Conservation (phyloP, 2,113 vertebrate species). For the Scophthalmus maximus region DNA sequence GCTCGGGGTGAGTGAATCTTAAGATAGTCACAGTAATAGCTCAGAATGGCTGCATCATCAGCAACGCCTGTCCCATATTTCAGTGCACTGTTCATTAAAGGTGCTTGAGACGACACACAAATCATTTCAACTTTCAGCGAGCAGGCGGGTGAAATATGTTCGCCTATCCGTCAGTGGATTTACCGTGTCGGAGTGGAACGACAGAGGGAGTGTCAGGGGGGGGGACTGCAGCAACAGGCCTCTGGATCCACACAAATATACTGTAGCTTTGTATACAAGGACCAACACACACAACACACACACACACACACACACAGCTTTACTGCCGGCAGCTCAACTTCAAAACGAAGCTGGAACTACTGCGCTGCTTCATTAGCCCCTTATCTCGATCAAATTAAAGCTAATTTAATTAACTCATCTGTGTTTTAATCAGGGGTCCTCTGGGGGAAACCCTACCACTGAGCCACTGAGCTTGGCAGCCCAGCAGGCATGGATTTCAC, state of each 20-base stretch:
- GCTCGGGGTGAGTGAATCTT: conserved; percentile 64
- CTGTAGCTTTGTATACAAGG: conserved; percentile 18
- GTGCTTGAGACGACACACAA: conserved; percentile 63
- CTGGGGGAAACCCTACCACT: conserved; percentile 71
- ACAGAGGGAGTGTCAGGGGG: background rate
- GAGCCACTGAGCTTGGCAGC: conserved; percentile 75
- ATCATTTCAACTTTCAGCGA: conserved; percentile 62
- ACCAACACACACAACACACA: background rate
- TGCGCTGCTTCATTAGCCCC: conserved; percentile 70
- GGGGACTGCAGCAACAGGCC: conserved; percentile 47
- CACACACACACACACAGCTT: conserved; percentile 28
- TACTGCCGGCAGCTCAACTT: conserved; percentile 57
- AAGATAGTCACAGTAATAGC: conserved; percentile 72
- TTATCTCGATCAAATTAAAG: conserved; percentile 74
- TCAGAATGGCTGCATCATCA: conserved; percentile 76
- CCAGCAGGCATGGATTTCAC: conserved; percentile 78
- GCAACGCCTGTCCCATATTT: conserved; percentile 74
- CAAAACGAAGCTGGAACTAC: conserved; percentile 66
- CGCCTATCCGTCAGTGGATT: conserved; percentile 47
- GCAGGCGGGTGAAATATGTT: conserved; percentile 50
- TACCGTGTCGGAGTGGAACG: conserved; percentile 25
- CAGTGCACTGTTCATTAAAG: conserved; percentile 68
- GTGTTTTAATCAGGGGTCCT: conserved; percentile 78
- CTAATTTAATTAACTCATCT: conserved; percentile 81
- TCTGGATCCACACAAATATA: conserved; percentile 28